Evolutionary conservation across 2,888 invertebrate genomes (phyloP).

Genomic region (Dasypogon diadema): DNA sequence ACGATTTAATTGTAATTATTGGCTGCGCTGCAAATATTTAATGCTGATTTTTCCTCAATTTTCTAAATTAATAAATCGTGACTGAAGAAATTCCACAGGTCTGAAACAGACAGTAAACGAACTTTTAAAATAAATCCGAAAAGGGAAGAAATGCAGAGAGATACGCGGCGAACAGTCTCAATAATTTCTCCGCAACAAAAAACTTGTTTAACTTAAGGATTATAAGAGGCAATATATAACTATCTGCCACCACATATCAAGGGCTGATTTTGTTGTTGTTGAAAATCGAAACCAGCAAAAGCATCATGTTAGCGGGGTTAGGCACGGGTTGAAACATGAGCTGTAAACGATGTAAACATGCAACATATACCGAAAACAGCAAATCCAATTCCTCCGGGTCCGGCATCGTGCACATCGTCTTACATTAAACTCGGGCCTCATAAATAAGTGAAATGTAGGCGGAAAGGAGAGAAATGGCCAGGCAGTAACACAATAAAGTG

Average conservation of each 20-base stretch:
- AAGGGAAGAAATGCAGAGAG: too few species aligned
- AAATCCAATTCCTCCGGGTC: slow-evolving; percentile 24
- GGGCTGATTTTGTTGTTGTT: slow-evolving; percentile 30
- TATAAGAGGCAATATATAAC: slow-evolving; percentile 11
- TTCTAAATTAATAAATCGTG: too few species aligned
- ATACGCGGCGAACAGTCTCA: background rate
- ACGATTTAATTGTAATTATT: too few species aligned
- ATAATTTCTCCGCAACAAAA: slow-evolving; percentile 28
- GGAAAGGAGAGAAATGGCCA: slow-evolving; percentile 59
- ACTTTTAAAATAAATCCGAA: too few species aligned
- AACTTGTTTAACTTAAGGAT: slow-evolving; percentile 13
- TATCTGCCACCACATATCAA: slow-evolving; percentile 37
- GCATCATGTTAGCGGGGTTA: background rate
- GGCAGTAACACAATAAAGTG: slow-evolving; percentile 57
- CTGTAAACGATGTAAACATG: slow-evolving; percentile 52
- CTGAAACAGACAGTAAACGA: too few species aligned
- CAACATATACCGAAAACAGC: slow-evolving; percentile 42
- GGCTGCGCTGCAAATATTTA: too few species aligned
- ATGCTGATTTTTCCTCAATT: too few species aligned
- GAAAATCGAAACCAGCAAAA: slow-evolving; percentile 18
- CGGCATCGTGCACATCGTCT: slow-evolving; percentile 23
- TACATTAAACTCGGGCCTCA: slow-evolving; percentile 53
- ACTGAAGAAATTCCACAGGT: too few species aligned
- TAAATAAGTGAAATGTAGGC: slow-evolving; percentile 59
- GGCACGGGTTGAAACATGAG: slow-evolving; percentile 33